Percentiles rank a stretch among this genome's conserved stretches.
Evolutionary conservation across 2,113 vertebrate genomes (phyloP).

Genomic region (Capreolus pygargus): DNA sequence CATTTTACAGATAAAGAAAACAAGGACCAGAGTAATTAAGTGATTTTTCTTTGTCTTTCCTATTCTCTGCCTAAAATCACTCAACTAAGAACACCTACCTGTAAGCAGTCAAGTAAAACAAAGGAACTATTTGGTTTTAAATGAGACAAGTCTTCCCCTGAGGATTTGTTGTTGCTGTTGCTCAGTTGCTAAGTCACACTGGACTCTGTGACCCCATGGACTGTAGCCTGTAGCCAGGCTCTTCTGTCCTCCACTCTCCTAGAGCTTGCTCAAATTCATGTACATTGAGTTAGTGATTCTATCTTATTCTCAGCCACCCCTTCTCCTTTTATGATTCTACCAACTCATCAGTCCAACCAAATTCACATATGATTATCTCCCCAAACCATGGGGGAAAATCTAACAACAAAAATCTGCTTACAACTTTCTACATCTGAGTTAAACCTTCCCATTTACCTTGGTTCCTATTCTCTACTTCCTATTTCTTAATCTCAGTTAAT

Average conservation of each 20-base stretch:
- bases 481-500: constrained; percentile 1
- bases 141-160: not conserved
- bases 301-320: not conserved
- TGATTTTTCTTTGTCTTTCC: not conserved
- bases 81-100: not conserved
- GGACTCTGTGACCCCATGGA: not conserved
- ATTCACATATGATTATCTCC: not conserved
- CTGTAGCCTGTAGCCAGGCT: not conserved
- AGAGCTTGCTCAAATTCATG: not conserved
- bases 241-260: not conserved
- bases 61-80: not conserved
- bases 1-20: not conserved
- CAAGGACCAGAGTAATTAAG: not conserved
- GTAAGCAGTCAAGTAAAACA: not conserved
- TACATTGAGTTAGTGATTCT: not conserved
- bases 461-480: not conserved
- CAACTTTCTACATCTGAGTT: not conserved
- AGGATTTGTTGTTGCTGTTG: not conserved
- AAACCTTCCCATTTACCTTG: not conserved
- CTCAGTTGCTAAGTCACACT: not conserved
- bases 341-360: not conserved
- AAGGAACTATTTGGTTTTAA: not conserved
- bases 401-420: not conserved
- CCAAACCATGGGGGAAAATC: not conserved
- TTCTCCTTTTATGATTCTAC: constrained; percentile 1